phyloP scores from a whole-genome alignment of 2,797 vertebrate species.

The Parambassis ranga region DNA sequence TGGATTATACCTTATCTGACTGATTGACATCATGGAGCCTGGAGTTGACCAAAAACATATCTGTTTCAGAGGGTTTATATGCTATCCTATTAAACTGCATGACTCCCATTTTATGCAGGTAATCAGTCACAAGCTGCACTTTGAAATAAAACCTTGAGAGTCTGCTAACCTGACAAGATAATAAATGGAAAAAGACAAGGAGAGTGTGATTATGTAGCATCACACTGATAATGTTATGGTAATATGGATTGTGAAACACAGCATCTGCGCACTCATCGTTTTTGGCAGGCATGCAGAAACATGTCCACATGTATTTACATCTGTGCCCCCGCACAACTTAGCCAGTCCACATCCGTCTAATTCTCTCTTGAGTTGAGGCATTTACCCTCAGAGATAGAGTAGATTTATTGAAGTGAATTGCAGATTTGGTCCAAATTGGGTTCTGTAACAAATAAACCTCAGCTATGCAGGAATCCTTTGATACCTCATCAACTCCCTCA shows the following conservation, averaged over 20 bases:
- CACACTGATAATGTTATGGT: slow-evolving; percentile 3
- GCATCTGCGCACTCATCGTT: slow-evolving; percentile 1
- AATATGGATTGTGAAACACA: slow-evolving; percentile 7
- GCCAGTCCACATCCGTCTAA: slow-evolving; percentile 9
- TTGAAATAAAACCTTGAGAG: neutral
- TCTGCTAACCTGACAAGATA: slow-evolving; percentile 18
- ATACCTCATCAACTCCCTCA: slow-evolving; percentile 53
- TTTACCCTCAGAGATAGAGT: slow-evolving; percentile 38
- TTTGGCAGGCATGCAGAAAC: slow-evolving; percentile 15
- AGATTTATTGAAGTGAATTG: slow-evolving; percentile 37
- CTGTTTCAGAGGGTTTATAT: neutral
- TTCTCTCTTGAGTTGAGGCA: slow-evolving; percentile 13
- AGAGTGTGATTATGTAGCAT: neutral
- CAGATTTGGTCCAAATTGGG: slow-evolving; percentile 42
- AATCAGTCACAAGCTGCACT: neutral
- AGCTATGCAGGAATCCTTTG: slow-evolving; percentile 64
- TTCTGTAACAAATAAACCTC: slow-evolving; percentile 64
- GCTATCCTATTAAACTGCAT: neutral
- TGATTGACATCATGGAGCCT: neutral
- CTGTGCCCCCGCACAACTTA: neutral
- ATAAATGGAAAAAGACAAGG: neutral
- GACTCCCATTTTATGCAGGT: neutral
- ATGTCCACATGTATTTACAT: slow-evolving; percentile 23
- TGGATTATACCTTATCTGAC: neutral
- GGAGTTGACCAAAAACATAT: too few relatives aligned